Evolutionary conservation across 2,888 invertebrate species (phyloP), one percentile per base, ranked within the genome.

Genomic region (Cryptophagus acutangulus): DNA sequence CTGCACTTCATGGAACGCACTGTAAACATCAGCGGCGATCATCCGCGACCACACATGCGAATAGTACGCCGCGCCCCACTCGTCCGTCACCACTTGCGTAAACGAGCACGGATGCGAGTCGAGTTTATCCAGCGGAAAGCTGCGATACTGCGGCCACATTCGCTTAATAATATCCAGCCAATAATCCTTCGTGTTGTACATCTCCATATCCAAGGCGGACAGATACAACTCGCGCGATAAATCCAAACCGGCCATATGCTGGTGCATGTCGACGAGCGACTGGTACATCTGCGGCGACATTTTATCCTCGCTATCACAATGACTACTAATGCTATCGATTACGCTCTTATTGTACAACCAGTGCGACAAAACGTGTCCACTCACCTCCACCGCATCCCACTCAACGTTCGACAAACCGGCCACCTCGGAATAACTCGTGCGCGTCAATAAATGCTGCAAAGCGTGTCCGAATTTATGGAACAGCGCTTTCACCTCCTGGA

Each of bases 311-410:
- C 80, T 86, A 49, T 79, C 76, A 57, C 79, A 81, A 65, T 95
- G 92, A 1, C 79, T 75, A 33, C 87, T 85, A 35, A 94, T 76
- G 31, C 63, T 67, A 33, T 73, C 66, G 1, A 69, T 55, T 18
- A 81, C 62, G 2, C 74, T 67, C 55, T 74, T 72, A 53, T 87
- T 82, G 49, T 81, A 81, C 4, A 90, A 68, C 82, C 89, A 91
- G 61, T 85, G 82, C 0, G 78, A 74, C 78, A 96, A 78, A 38
- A 96, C 87, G 55, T 87, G 77, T 1, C 88, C 84, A 45, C 86
- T 83, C 1, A 92, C 79, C 61, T 87, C 84, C 0, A 87, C 83
- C 1, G 90, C 87, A 68, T 97, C 97, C 91, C 92, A 93, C 72
- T 96, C 96, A 1, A 95, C 78, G 64, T 88, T 89, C 0, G 84